These are phyloP conservation scores for Celastrina argiolus DNA, from an alignment of 2,888 invertebrate genomes.

Conservation along the genomic window DNA sequence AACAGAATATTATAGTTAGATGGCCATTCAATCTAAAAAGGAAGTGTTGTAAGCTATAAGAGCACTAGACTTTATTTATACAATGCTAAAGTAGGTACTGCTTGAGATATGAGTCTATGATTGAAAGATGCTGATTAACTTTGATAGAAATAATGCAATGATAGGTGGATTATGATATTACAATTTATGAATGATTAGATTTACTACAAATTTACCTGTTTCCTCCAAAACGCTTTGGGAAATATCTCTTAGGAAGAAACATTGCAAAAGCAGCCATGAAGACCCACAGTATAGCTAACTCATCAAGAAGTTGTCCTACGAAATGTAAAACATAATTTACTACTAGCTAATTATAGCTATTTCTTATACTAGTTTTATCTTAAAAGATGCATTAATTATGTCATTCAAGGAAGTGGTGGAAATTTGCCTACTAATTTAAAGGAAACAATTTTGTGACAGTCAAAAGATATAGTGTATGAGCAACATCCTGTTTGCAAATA, in stretches of 20 bases:
- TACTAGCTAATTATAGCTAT: too few species aligned
- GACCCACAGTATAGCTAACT: conserved; percentile 89
- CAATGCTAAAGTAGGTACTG: neutral
- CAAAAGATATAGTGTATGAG: neutral
- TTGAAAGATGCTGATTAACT: neutral
- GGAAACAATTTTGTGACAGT: neutral
- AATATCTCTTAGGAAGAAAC: conserved; percentile 84
- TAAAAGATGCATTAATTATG: too few species aligned
- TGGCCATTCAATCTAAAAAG: too few species aligned
- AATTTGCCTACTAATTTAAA: neutral
- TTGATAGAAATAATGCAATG: neutral
- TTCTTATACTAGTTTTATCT: too few species aligned
- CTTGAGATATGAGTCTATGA: neutral
- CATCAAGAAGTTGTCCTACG: conserved; percentile 87
- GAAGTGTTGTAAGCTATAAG: too few species aligned
- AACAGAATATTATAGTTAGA: too few species aligned
- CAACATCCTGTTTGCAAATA: neutral
- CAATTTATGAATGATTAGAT: neutral
- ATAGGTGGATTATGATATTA: neutral
- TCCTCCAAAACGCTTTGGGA: conserved; percentile 81
- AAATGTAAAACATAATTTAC: conserved; percentile 20
- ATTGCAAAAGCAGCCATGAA: conserved; percentile 87
- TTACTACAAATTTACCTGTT: conserved; percentile 73
- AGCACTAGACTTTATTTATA: too few species aligned
- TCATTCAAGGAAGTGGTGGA: neutral